Base-by-base conservation (phyloP, 1,140 invertebrate species). In the Drosophila ogumai region DNA sequence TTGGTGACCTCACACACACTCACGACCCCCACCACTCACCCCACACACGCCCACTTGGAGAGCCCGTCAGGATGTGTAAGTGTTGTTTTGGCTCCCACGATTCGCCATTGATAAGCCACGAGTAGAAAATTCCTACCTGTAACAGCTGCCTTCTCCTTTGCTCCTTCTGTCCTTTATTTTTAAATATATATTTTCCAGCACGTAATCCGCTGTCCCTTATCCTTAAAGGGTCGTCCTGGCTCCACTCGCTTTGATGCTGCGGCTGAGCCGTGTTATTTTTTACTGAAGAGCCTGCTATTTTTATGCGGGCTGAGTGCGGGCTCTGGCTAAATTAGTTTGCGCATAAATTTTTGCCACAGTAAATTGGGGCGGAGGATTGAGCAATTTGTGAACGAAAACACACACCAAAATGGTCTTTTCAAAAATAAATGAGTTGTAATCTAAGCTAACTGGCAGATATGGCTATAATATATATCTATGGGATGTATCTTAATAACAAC, bases 311-410 rank as follows among this genome's bases (percentile, higher is more conserved):
- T 46, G 60, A 66, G 61, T 77, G 58, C 65, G 72, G 72, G 82
- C 74, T 71, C 47, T 64, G 60, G 57, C 74, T 46, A 79, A 86
- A 86, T 86, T 86, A 88, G 82, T 86, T 86, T 61, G 82, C 75
- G 82, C 82, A 86, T 87, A 86, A 87, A 87, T 86, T 82, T 50
- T 64, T 49, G 40, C 60, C 44, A 44, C 44, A 31, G 40, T 5
- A 63, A 73, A 64, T n/a, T 41, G 84, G 59, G 61, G 25, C 34
- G 52, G 52, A 25, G 46, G 71, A 47, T 72, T 19, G 25, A 77
- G 36, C n/a, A 64, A 52, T 87, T 67, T 50, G 38, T 47, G 41
- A 19, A 7, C 25, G 31, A 63, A 36, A 15, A 19, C 19, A 31
- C n/a, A 44, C 55, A 28, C 25, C 25, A 36, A 25, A 41, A 19